These are phyloP conservation scores for Eueremaeus valkanovi DNA, from an alignment of 2,888 invertebrate genomes.

Conservation along the genomic window DNA sequence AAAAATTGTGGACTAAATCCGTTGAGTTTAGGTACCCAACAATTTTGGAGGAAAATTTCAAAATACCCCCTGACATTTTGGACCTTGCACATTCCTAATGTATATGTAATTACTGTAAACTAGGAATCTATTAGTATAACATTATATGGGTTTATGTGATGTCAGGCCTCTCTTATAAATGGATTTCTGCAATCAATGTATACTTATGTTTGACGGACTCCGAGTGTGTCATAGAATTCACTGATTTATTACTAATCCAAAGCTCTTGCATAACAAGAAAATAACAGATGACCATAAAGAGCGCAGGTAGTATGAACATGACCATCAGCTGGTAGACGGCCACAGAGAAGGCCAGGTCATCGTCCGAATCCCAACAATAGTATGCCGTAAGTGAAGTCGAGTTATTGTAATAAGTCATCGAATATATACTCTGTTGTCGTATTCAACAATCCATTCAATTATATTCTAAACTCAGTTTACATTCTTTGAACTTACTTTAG, in stretches of 20 bases:
- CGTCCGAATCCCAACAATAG: slow-evolving; percentile 48
- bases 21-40: too few relatives aligned
- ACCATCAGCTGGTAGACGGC: slow-evolving; percentile 53
- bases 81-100: too few relatives aligned
- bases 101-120: too few relatives aligned
- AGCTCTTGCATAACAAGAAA: slow-evolving; percentile 54
- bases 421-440: slow-evolving; percentile 46
- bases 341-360: slow-evolving; percentile 48
- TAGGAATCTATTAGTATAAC: too few relatives aligned
- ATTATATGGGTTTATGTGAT: neutral
- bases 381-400: slow-evolving; percentile 48
- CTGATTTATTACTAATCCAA: slow-evolving; percentile 54
- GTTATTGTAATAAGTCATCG: slow-evolving; percentile 49
- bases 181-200: neutral
- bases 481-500: slow-evolving; percentile 46
- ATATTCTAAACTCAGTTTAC: neutral
- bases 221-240: slow-evolving; percentile 51
- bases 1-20: too few relatives aligned
- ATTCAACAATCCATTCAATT: neutral
- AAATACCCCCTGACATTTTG: too few relatives aligned
- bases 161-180: neutral
- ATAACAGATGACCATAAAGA: slow-evolving; percentile 54
- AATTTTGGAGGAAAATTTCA: too few relatives aligned
- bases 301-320: slow-evolving; percentile 53
- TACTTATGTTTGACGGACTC: neutral